Base-by-base conservation (phyloP, 1,140 invertebrate species). In the Monochamus saltuarius region DNA sequence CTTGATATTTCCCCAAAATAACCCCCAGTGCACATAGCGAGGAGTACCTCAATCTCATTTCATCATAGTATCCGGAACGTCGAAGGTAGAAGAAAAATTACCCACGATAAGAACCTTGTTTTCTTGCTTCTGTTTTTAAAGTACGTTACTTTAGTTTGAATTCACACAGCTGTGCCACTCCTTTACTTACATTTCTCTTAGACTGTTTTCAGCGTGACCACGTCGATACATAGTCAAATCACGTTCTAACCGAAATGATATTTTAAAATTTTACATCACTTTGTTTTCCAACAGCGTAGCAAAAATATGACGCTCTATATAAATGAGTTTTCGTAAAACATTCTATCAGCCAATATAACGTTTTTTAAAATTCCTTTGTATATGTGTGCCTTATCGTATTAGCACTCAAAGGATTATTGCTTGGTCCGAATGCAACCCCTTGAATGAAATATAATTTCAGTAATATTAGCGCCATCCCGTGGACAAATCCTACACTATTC, bases 61-160 rank as follows among this genome's bases (percentile, higher is more conserved):
- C 63, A 61, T 61, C 63, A 65, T 58, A 64, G 47, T 52, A 52
- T 49, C 47, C 39, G 51, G 22, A 29, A 59, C 37, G 49, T 57
- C 40, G 55, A 62, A 29, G 55, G 61, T 62, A 29, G 22, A 29
- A 51, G 43, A 8, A 56, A 62, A 47, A 62, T 58, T 61, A 55
- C 55, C 39, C 47, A 40, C 42, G 35, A 52, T 50, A 55, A 47
- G 53, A 29, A 55, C 59, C 53, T 56, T 62, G 52, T 66, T 59
- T 63, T 56, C 61, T 66, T 65, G 64, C 56, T 66, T 65, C 62
- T 66, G 61, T 66, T 66, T 66, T 66, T 66, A 56, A 61, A 61
- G 56, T 61, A 56, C 54, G 47, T 58, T 66, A 54, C 61, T 63
- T 66, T 56, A 56, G 58, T 57, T 62, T 55, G 53, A 63, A 66